A percentile compares a stretch with the other conserved stretches of the same genome.
Evolutionary conservation across 2,888 invertebrate species (phyloP).

Genomic region (Melieria crassipennis): DNA sequence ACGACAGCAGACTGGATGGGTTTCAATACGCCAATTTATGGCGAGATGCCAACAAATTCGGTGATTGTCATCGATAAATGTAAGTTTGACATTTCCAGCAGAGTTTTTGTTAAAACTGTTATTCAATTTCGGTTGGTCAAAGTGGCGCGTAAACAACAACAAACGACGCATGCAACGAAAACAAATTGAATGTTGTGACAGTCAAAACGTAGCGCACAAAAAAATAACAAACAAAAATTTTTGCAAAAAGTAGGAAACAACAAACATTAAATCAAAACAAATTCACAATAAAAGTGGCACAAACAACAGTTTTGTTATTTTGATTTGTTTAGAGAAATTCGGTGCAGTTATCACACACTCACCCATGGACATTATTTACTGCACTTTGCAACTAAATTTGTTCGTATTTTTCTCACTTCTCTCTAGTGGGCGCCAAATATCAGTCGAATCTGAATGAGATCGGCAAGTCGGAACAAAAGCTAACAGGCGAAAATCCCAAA

Average conservation of each 20-base stretch:
- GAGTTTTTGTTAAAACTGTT: background rate
- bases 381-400: too few relatives aligned
- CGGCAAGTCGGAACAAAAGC: slow-evolving; percentile 82
- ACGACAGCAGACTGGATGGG: slow-evolving; percentile 49
- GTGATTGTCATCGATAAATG: slow-evolving; percentile 71
- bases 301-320: too few relatives aligned
- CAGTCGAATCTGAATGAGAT: slow-evolving; percentile 80
- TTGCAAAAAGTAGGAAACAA: too few relatives aligned
- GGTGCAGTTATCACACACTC: too few relatives aligned
- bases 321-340: slow-evolving; percentile 1
- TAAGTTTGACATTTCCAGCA: slow-evolving; percentile 55
- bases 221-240: too few relatives aligned
- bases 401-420: too few relatives aligned
- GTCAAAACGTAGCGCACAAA: too few relatives aligned
- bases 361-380: too few relatives aligned
- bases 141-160: slow-evolving; percentile 7
- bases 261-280: too few relatives aligned
- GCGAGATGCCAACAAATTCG: slow-evolving; percentile 73
- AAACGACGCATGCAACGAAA: background rate
- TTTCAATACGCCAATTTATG: slow-evolving; percentile 68
- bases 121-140: background rate
- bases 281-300: too few relatives aligned
- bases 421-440: slow-evolving; percentile 75
- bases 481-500: slow-evolving; percentile 64
- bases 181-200: background rate